Evolutionary conservation across 2,888 invertebrate genomes (phyloP), one percentile per base, ranked within the genome.

Genomic region (Netelia fuscicornis): DNA sequence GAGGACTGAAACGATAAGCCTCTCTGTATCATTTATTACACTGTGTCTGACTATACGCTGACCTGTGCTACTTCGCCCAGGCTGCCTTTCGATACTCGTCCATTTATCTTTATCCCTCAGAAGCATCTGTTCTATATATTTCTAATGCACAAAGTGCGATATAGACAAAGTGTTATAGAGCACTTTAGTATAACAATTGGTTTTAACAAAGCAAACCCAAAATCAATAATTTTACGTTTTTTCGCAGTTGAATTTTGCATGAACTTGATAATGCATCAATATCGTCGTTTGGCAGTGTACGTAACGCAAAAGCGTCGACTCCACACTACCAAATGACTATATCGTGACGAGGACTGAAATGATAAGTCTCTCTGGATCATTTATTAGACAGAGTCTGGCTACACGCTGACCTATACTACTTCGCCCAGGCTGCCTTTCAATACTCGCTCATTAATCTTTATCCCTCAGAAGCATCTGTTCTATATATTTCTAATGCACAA

Each of bases 71-170:
- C 65, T 75, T 75, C 30, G 20, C 13, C 20, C 2, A 23, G 58
- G n/a, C 75, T 13, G 52, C 20, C 54, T 30, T 42, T 65, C 75
- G 20, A 37, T 65, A 30, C n/a, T 25, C 75, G 25, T 65, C 56
- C 64, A 75, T 75, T 75, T 65, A 75, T 75, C 65, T 75, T 75
- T 75, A 64, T 75, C 64, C 37, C 64, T 65, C 65, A 10, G 17
- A 30, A 75, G 37, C 65, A 65, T 64, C 37, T 37, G 75, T 17
- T 11, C 30, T 25, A 25, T 70, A 70, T 67, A 20, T 25, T 54
- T 13, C 42, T 30, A 56, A 17, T 56, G 8, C 20, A 56, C n/a
- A n/a, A 20, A n/a, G 8, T 56, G 30, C 30, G 30, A 20, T 56
- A 20, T 56, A 20, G 11, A 17, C 52, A 52, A 30, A 30, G 3